Conservation (phyloP, 2,888 invertebrate genomes). For the Pristionchus arcanus region DNA sequence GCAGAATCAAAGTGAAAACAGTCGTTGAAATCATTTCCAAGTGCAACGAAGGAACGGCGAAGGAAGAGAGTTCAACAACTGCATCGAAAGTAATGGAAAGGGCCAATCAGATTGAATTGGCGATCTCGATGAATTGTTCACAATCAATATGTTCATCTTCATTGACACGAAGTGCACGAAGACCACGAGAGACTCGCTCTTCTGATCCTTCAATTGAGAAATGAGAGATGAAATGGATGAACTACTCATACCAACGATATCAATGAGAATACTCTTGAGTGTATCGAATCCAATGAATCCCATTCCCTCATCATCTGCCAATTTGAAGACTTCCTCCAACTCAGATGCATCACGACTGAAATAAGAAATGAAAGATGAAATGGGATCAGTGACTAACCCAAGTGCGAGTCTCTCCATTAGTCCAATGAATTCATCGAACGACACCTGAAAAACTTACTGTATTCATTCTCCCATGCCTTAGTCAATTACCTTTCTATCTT, state of each 20-base stretch:
- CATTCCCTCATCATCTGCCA: constrained; percentile 48
- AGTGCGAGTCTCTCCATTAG: constrained; percentile 24
- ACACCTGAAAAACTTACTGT: not conserved
- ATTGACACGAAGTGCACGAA: constrained; percentile 18
- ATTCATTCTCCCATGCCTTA: not conserved
- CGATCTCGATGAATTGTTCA: constrained; percentile 51
- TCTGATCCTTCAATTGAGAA: not conserved
- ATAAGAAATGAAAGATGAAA: not conserved
- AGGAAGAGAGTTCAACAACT: not conserved
- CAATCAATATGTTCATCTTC: constrained; percentile 53
- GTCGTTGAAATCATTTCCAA: not conserved
- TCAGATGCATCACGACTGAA: constrained; percentile 29
- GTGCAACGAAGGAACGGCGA: not conserved
- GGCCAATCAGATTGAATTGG: constrained; percentile 29
- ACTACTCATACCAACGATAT: not conserved
- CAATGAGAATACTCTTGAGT: constrained; percentile 17
- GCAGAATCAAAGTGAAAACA: constrained; percentile 34
- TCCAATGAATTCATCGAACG: constrained; percentile 34
- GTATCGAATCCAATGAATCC: constrained; percentile 36
- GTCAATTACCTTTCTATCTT: constrained; percentile 6
- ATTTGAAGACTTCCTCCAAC: constrained; percentile 35
- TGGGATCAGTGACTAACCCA: not conserved
- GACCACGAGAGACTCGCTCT: constrained; percentile 27
- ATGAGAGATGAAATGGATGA: not conserved
- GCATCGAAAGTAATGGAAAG: not conserved